Percentiles rank a stretch among this genome's conserved stretches.
Evolutionary conservation across 2,113 vertebrate species (phyloP).

Genomic region (Athene noctua): DNA sequence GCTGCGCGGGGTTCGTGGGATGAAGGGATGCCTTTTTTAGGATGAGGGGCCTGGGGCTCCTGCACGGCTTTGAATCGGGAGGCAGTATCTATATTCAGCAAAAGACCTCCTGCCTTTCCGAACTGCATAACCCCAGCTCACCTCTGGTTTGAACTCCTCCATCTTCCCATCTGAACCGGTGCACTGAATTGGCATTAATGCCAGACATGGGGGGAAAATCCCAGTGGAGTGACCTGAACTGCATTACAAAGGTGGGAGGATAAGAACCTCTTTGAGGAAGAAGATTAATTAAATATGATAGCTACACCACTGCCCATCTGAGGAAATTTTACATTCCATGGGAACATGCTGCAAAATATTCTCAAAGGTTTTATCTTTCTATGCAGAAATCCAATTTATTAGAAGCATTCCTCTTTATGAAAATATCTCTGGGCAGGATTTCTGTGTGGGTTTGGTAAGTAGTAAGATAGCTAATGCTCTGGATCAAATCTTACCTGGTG

Average conservation of each 20-base stretch:
- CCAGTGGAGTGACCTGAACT: background rate
- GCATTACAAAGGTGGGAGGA: constrained; percentile 18
- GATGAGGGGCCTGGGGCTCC: background rate
- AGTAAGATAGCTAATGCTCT: background rate
- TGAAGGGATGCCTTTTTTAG: background rate
- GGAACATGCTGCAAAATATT: background rate
- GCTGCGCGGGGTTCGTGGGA: background rate
- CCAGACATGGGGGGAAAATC: background rate
- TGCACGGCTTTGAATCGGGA: background rate
- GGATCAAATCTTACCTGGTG: background rate
- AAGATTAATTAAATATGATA: constrained; percentile 4
- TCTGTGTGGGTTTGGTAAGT: background rate
- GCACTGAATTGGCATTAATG: background rate
- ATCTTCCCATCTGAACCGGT: background rate
- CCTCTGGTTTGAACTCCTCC: background rate
- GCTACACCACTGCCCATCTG: background rate
- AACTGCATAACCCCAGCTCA: background rate
- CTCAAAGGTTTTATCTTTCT: background rate
- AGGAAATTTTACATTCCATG: background rate
- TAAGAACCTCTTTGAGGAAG: background rate
- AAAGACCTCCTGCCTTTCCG: background rate
- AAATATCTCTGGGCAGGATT: background rate
- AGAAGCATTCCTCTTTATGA: background rate
- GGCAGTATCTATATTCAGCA: background rate
- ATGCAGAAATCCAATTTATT: background rate